A percentile compares a stretch with the other conserved stretches of the same genome.
Evolutionary conservation across 2,888 invertebrate species (phyloP).

Genomic region (Drosophila demipolita): DNA sequence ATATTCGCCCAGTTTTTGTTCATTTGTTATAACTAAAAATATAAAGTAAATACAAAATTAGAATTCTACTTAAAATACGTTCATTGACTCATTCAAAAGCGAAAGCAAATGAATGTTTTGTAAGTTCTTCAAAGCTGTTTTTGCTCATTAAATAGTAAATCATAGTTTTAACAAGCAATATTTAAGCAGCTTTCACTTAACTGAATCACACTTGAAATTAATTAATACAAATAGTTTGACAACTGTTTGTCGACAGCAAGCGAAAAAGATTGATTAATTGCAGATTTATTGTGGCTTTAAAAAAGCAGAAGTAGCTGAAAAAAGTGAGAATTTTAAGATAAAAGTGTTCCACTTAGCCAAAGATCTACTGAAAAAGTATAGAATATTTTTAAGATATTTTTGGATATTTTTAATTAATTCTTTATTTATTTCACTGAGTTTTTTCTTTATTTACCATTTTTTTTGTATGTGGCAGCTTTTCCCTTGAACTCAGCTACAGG

Average conservation of each 20-base stretch:
- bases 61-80: neutral
- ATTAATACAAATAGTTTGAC: neutral
- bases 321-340: neutral
- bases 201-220: neutral
- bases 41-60: neutral
- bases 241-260: constrained; percentile 3
- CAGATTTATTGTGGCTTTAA: neutral
- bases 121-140: neutral
- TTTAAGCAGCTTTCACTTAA: neutral
- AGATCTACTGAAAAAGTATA: neutral
- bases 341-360: neutral
- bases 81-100: neutral
- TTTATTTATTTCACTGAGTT: neutral
- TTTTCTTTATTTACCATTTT: neutral
- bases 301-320: accelerated
- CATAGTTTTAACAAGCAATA: neutral
- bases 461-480: neutral
- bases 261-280: neutral
- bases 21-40: neutral
- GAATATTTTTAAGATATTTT: neutral
- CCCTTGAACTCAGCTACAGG: constrained; percentile 29
- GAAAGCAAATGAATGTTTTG: neutral
- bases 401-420: neutral
- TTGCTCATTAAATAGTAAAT: neutral
- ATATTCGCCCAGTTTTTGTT: neutral